A percentile compares a stretch with the other conserved stretches of the same genome.
Evolutionary conservation across 2,113 vertebrate species (phyloP).

Genomic region (Pterocles orientalis): DNA sequence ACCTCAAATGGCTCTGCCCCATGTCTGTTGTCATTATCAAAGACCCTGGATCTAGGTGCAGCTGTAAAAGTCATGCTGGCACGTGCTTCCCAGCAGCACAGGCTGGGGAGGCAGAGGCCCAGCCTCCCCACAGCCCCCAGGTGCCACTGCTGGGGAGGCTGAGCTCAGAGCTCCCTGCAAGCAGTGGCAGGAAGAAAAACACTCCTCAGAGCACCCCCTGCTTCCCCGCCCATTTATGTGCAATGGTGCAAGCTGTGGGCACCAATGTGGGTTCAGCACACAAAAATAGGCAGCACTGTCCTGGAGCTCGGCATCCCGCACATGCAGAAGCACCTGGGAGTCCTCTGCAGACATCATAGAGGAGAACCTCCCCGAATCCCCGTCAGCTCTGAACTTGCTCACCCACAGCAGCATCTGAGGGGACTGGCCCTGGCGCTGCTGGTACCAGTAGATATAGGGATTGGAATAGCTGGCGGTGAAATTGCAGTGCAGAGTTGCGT

Average conservation of each 20-base stretch:
- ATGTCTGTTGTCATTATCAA: not conserved
- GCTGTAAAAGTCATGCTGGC: not conserved
- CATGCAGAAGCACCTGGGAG: not conserved
- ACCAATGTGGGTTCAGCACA: not conserved
- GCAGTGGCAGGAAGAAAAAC: not conserved
- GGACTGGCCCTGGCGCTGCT: not conserved
- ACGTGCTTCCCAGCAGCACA: not conserved
- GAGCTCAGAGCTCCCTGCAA: not conserved
- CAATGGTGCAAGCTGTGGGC: not conserved
- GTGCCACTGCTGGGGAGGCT: not conserved
- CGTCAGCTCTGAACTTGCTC: rapidly evolving
- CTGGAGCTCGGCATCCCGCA: not conserved
- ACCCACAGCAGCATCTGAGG: not conserved
- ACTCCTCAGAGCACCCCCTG: not conserved
- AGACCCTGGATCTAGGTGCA: not conserved
- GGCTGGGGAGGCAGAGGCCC: not conserved
- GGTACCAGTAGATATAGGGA: not conserved
- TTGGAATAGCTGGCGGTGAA: rapidly evolving
- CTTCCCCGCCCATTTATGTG: not conserved
- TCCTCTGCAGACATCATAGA: not conserved
- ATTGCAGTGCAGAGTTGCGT: not conserved
- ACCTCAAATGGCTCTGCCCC: not conserved
- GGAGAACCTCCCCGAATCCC: not conserved
- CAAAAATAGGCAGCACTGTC: not conserved
- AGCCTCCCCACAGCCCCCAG: not conserved